These are phyloP conservation scores for Xanthia togata DNA, from an alignment of 2,888 invertebrate species.

Conservation along the genomic window DNA sequence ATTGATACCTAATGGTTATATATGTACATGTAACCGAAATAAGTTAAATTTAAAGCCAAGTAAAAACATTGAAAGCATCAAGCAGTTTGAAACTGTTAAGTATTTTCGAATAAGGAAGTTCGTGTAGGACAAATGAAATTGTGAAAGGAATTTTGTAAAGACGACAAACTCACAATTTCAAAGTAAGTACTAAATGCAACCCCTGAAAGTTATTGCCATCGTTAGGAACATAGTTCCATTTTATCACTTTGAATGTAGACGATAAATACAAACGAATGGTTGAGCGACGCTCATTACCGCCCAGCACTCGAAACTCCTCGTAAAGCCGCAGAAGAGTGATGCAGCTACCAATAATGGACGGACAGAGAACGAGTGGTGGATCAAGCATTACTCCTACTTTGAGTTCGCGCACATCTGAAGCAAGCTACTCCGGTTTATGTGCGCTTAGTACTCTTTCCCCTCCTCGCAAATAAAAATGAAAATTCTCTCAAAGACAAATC, in stretches of 20 bases:
- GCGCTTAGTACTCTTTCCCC: constrained; percentile 42
- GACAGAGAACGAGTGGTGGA: constrained; percentile 70
- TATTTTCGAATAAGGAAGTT: constrained; percentile 27
- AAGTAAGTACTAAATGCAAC: constrained; percentile 57
- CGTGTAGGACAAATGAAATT: constrained; percentile 28
- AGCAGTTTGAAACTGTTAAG: constrained; percentile 23
- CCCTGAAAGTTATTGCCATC: constrained; percentile 61
- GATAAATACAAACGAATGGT: constrained; percentile 66
- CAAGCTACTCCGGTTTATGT: constrained; percentile 61
- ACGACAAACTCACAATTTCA: constrained; percentile 57
- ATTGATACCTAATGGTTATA: background rate
- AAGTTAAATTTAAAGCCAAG: background rate
- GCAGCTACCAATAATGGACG: constrained; percentile 64
- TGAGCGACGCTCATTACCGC: constrained; percentile 71
- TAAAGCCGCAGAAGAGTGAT: constrained; percentile 70
- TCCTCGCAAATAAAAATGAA: constrained; percentile 60
- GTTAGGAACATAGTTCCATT: constrained; percentile 64
- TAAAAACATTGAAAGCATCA: background rate
- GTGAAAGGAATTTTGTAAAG: constrained; percentile 58
- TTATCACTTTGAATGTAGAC: constrained; percentile 65
- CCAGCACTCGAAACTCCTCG: constrained; percentile 66
- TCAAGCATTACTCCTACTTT: constrained; percentile 71
- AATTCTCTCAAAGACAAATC: constrained; percentile 65
- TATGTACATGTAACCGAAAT: no score
- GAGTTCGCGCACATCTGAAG: constrained; percentile 66